Evolutionary conservation across 2,888 invertebrate genomes (phyloP).

Genomic region (Imbricaverruca yamaguchii): DNA sequence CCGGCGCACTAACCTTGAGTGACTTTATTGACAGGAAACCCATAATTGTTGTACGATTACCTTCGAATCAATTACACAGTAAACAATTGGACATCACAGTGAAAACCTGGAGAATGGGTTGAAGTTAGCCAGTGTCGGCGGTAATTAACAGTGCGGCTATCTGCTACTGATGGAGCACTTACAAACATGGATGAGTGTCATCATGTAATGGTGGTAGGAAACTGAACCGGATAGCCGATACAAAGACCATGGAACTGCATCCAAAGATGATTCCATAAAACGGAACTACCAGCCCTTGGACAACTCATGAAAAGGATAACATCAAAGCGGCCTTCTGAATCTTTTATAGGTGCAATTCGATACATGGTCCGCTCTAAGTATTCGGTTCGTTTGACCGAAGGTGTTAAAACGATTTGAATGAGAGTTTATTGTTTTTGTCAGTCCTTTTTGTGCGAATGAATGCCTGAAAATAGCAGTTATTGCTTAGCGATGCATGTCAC

Average conservation of each 20-base stretch:
- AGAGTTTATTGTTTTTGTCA: neutral
- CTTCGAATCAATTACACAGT: neutral
- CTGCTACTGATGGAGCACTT: neutral
- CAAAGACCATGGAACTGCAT: too few species aligned
- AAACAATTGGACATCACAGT: neutral
- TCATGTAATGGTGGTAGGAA: neutral
- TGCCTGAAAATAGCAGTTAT: neutral
- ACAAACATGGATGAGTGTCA: neutral
- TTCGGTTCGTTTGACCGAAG: neutral
- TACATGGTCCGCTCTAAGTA: too few species aligned
- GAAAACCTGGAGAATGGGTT: neutral
- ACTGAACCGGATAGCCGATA: too few species aligned
- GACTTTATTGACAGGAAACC: neutral
- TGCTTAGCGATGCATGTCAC: neutral
- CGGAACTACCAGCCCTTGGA: neutral
- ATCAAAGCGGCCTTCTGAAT: neutral
- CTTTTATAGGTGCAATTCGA: neutral
- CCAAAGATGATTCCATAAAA: too few species aligned
- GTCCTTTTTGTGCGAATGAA: neutral
- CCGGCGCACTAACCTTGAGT: too few species aligned
- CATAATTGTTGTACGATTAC: neutral
- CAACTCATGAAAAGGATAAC: neutral
- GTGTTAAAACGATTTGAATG: conserved; percentile 10
- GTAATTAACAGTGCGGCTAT: neutral
- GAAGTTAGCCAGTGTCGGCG: neutral